These are phyloP conservation scores for Diadophis punctatus DNA, from an alignment of 2,113 vertebrate species.

Conservation along the genomic window DNA sequence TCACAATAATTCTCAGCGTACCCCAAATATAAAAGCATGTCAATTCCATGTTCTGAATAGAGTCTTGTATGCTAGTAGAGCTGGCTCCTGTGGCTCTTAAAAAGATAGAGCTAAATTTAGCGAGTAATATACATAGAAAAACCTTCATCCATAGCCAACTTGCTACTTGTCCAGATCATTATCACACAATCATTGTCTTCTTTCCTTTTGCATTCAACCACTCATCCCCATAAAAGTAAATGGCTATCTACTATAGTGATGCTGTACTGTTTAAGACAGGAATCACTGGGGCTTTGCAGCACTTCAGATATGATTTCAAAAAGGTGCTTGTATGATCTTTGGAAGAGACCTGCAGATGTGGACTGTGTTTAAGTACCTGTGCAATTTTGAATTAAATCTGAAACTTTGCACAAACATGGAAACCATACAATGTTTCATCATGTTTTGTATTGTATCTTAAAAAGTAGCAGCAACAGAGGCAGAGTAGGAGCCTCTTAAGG, in stretches of 20 bases:
- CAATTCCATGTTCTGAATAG: not conserved
- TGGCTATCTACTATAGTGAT: no score
- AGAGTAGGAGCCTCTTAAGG: not conserved
- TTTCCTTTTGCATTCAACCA: not conserved
- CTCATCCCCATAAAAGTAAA: not conserved
- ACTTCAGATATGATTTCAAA: not conserved
- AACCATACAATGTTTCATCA: not conserved
- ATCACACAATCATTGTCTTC: not conserved
- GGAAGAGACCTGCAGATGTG: not conserved
- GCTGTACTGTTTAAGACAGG: not conserved
- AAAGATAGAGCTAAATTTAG: not conserved
- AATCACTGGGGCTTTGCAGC: not conserved
- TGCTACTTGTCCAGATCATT: not conserved
- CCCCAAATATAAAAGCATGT: not conserved
- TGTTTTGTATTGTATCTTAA: not conserved
- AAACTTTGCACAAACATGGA: not conserved
- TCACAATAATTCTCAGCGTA: not conserved
- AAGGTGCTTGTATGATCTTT: not conserved
- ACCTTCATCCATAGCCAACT: not conserved
- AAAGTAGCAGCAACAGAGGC: not conserved
- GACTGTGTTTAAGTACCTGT: not conserved
- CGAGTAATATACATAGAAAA: not conserved
- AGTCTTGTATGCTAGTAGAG: fast-evolving
- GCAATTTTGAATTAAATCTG: not conserved
- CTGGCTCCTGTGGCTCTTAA: not conserved